Conservation (phyloP, 2,888 invertebrate genomes). For the Agonopterix arenella region DNA sequence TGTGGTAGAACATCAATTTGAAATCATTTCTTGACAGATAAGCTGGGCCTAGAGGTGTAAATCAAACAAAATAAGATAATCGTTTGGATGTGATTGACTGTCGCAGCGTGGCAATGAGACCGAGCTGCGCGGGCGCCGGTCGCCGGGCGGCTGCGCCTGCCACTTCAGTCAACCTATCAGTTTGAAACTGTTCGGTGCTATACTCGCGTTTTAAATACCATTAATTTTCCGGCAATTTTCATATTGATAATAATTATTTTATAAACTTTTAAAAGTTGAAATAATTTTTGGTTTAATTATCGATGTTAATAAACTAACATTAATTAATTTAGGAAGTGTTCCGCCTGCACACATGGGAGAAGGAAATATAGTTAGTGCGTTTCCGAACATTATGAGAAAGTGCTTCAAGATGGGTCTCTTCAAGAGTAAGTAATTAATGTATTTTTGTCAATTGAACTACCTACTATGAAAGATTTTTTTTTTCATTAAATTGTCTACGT, state of each 20-base stretch:
- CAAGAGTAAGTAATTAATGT: conserved; percentile 57
- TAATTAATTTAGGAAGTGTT: conserved; percentile 2
- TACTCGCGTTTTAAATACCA: conserved; percentile 22
- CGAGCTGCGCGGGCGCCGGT: conserved; percentile 26
- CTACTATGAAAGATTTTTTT: no score
- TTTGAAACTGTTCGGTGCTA: conserved; percentile 51
- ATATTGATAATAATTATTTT: not conserved
- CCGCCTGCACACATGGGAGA: conserved; percentile 42
- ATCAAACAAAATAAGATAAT: conserved; percentile 7
- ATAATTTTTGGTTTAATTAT: no score
- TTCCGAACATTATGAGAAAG: conserved; percentile 64
- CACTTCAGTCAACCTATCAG: conserved; percentile 50
- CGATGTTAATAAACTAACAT: no score
- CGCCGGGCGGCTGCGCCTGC: conserved; percentile 24
- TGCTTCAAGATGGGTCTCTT: conserved; percentile 71
- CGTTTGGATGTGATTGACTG: conserved; percentile 20
- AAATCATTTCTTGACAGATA: not conserved
- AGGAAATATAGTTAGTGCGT: conserved; percentile 39
- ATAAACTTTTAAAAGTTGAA: not conserved
- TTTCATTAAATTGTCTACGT: no score
- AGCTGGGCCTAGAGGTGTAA: no score
- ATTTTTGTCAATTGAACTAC: no score
- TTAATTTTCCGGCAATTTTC: conserved; percentile 23
- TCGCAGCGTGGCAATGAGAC: conserved; percentile 56
- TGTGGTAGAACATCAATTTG: not conserved